Evolutionary conservation across 2,113 vertebrate genomes (phyloP), one percentile per base, ranked within the genome.

Genomic region (Tinamus guttatus): DNA sequence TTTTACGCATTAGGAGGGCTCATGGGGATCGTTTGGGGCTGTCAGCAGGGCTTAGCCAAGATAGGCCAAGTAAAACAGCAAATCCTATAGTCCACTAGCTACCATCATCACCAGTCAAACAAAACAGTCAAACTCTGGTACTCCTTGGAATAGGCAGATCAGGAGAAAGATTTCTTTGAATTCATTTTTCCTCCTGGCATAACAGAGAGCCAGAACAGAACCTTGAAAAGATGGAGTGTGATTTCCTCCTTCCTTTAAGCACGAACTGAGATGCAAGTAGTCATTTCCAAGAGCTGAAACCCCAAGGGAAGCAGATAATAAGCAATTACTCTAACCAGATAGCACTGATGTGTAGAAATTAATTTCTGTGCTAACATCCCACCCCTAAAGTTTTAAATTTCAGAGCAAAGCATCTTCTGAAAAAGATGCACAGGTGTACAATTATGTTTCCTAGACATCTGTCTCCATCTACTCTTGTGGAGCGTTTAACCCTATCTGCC

Each of bases 271-370:
- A 89, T 89, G 89, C 91, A 97, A 97, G 95, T 64, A 95, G 89
- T 60, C 20, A 0, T 75, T 93, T 93, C 93, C 82, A 93, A 80
- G 85, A 88, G 70, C 77, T 95, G 89, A 85, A 96, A 95, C 89
- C 95, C 91, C 89, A 27, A 83, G 91, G 94, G 96, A 95, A 75
- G 77, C 43, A 95, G 94, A 90, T 97, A 97, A 96, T 87, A 97
- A 96, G 94, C 94, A 96, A 94, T 96, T 96, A 96, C 85, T 87
- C 87, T 89, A 96, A 96, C 91, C 91, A 97, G 94, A 97, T 91
- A 96, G 86, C 93, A 89, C 67, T 81, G 87, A 92, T 87, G 81
- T 87, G 94, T 96, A 85, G 85, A 97, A 95, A 94, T 96, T 97
- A 96, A 96, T 96, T 93, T 95, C 85, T 89, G 15, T 89, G 85